These are phyloP conservation scores for Siniperca undulata DNA, from an alignment of 2,797 vertebrate species.

Conservation along the genomic window DNA sequence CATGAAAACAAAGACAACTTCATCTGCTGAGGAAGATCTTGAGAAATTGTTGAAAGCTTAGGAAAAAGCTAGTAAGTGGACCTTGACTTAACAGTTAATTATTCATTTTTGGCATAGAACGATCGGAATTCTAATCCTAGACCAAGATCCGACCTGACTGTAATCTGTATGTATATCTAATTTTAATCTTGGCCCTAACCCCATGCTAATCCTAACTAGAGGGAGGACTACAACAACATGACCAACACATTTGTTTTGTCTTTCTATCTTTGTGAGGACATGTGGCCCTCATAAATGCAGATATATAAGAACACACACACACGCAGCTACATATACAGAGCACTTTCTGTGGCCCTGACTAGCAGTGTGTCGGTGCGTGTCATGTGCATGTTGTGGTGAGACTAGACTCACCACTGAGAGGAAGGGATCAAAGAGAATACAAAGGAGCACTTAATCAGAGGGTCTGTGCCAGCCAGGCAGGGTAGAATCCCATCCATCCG, in stretches of 20 bases:
- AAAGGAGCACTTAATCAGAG: constrained; percentile 81
- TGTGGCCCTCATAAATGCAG: not conserved
- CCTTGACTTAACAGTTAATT: not conserved
- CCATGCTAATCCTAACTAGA: not conserved
- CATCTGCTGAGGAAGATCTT: too few relatives aligned
- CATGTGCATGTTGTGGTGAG: constrained; percentile 71
- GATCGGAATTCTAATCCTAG: not conserved
- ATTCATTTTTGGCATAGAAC: not conserved
- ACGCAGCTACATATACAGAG: not conserved
- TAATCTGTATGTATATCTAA: not conserved
- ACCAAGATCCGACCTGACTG: not conserved
- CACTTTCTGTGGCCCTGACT: constrained; percentile 40
- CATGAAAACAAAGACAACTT: not conserved
- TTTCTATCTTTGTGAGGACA: not conserved
- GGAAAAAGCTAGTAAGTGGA: not conserved
- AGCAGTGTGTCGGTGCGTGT: constrained; percentile 38
- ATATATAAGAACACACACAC: not conserved
- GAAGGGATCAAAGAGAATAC: constrained; percentile 80
- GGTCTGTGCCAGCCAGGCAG: constrained; percentile 69
- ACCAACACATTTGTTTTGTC: not conserved
- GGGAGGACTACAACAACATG: not conserved
- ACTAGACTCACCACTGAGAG: constrained; percentile 72
- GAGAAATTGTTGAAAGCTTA: not conserved
- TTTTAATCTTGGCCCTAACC: not conserved
- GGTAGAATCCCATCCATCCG: constrained; percentile 71